Evolutionary conservation across 2,113 vertebrate species (phyloP), one percentile per base, ranked within the genome.

Genomic region (Bufo bufo): DNA sequence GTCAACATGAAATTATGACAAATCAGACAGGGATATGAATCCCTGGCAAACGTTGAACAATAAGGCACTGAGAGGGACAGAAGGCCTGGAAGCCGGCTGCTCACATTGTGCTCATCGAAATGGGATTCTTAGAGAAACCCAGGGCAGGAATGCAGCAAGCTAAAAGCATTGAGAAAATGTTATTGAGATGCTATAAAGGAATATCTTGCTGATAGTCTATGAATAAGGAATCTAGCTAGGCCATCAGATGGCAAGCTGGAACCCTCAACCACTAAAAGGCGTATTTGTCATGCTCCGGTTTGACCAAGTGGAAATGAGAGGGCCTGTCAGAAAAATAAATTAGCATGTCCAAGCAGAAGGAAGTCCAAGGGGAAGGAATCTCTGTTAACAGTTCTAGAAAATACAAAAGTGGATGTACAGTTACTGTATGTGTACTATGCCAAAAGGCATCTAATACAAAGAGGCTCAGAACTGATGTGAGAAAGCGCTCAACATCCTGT

Each of bases 1-100:
- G 90, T 93, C 92, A 92, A 91, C 90, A 91, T 84, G 84, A 90
- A 90, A 90, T 89, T 85, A 87, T 90, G 92, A 90, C 88, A 91
- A 89, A 90, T 82, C 86, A 84, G 83, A 85, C 89, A 3, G n/a
- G 78, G 88, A 89, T 89, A 84, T 90, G 82, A 75, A 59, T 90
- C 74, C 71, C 50, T 4, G 8, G 87, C 89, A 84, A 84, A 90
- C 82, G 89, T 23, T 89, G 89, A 94, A 89, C 71, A 91, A 86
- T 90, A 85, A 89, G 86, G 20, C 23, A 45, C 85, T 58, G 84
- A 77, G 20, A 79, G n/a, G n/a, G 89, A 78, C 78, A 88, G 81
- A 5, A 90, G 86, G 72, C 20, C 87, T 89, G 87, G 72, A 87
- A 47, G 1, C 45, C 54, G 16, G 81, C 58, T 82, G 56, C 50